Evolutionary conservation across 2,113 vertebrate species (phyloP).

Genomic region (Chaetodon auriga): DNA sequence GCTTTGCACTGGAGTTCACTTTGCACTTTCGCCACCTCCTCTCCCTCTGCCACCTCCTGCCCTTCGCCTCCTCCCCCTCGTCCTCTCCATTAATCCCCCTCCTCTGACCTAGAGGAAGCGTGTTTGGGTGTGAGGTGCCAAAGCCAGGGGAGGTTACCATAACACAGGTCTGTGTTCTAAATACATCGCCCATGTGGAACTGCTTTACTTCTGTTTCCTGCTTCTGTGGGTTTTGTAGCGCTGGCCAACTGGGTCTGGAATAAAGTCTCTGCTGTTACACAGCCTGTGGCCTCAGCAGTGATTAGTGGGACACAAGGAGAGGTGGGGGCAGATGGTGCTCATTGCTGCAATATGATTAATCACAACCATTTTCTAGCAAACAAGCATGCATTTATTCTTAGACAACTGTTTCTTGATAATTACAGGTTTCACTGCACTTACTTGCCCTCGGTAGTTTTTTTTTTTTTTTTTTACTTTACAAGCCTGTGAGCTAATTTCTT

Average conservation of each 20-base stretch:
- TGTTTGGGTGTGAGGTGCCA: conserved; percentile 74
- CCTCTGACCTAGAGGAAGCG: conserved; percentile 61
- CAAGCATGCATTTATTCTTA: conserved; percentile 11
- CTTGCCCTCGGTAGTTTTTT: not conserved
- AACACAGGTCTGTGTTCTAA: conserved; percentile 76
- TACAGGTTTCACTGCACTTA: not conserved
- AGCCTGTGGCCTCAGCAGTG: conserved; percentile 58
- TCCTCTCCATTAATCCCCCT: conserved; percentile 39
- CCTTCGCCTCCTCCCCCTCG: not conserved
- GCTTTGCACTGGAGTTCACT: conserved; percentile 16
- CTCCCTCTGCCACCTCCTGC: conserved; percentile 33
- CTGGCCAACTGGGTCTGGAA: conserved; percentile 64
- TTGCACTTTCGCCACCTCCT: conserved; percentile 38
- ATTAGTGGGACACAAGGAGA: conserved; percentile 57
- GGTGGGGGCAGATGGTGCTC: conserved; percentile 50
- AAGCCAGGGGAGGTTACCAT: conserved; percentile 75
- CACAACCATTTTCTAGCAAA: conserved; percentile 28
- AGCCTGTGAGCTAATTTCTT: conserved; percentile 42
- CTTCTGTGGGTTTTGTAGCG: conserved; percentile 71
- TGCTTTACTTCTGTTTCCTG: conserved; percentile 80
- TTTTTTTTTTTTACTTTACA: conserved; percentile 6
- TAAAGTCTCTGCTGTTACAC: conserved; percentile 59
- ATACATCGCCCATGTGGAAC: conserved; percentile 83
- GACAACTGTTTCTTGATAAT: conserved; percentile 22
- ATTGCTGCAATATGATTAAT: conserved; percentile 53